Percentiles rank a stretch among this genome's conserved stretches.
Conservation (phyloP, 2,888 invertebrate genomes). For the Emmelina monodactyla region DNA sequence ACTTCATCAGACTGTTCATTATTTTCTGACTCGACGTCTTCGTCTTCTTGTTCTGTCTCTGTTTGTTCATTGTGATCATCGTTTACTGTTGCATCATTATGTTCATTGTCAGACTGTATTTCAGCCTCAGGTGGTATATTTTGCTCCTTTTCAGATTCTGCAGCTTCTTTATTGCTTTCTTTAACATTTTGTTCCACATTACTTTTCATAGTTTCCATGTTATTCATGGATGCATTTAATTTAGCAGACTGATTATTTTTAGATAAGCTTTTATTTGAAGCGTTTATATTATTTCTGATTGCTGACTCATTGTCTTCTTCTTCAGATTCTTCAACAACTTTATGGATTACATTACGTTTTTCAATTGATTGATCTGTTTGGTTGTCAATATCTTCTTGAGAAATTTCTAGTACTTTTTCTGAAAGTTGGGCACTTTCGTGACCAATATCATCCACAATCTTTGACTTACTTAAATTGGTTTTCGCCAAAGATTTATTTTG, state of each 20-base stretch:
- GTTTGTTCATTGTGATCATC: conserved; percentile 3
- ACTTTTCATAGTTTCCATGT: conserved; percentile 6
- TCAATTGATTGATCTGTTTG: conserved; percentile 3
- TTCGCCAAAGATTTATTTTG: neutral
- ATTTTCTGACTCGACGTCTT: conserved; percentile 3
- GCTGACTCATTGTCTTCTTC: conserved; percentile 3
- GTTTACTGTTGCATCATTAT: conserved; percentile 1
- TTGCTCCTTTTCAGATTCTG: conserved; percentile 5
- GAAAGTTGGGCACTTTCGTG: no score
- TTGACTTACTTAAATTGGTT: neutral
- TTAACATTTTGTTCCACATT: conserved; percentile 3
- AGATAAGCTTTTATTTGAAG: no score
- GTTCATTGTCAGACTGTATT: conserved; percentile 2
- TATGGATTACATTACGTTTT: conserved; percentile 3
- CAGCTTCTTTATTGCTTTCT: conserved; percentile 4
- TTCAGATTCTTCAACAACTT: conserved; percentile 2
- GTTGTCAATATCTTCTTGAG: neutral
- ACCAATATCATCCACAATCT: no score
- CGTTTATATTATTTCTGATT: conserved; percentile 9
- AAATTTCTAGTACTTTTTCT: neutral
- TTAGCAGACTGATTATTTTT: no score
- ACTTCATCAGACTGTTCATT: conserved; percentile 9
- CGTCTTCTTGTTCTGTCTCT: conserved; percentile 6
- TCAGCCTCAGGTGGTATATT: conserved; percentile 4
- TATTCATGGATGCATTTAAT: no score